phyloP scores from a whole-genome alignment of 2,888 invertebrate species.

The Notodonta dromedarius region DNA sequence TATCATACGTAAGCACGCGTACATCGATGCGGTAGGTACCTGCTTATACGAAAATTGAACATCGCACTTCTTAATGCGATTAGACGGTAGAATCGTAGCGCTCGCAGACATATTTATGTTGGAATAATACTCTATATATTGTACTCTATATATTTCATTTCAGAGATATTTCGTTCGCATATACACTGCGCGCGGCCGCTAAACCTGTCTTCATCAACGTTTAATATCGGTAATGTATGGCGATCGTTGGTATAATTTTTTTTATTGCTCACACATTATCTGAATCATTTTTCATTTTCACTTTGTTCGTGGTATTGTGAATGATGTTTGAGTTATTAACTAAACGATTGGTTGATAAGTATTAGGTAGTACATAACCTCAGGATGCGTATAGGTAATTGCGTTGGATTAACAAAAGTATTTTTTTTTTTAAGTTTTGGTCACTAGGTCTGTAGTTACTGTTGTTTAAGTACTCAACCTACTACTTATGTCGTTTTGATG shows the following conservation, averaged over 20 bases:
- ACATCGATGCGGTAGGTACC: neutral
- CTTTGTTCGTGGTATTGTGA: conserved; percentile 33
- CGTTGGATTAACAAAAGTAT: neutral
- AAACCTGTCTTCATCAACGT: conserved; percentile 57
- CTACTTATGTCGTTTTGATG: no score
- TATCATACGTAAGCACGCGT: conserved; percentile 10
- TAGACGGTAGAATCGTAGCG: conserved; percentile 59
- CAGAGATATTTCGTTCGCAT: conserved; percentile 54
- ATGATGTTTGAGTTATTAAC: conserved; percentile 9
- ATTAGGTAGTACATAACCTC: neutral
- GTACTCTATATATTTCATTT: conserved; percentile 60
- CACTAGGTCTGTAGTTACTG: no score
- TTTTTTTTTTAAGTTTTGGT: no score
- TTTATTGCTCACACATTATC: conserved; percentile 45
- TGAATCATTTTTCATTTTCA: conserved; percentile 40
- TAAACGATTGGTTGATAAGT: conserved; percentile 5
- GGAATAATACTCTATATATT: conserved; percentile 60
- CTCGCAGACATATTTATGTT: conserved; percentile 59
- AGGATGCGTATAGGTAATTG: neutral
- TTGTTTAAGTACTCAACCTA: no score
- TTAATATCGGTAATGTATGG: conserved; percentile 61
- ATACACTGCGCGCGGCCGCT: conserved; percentile 45
- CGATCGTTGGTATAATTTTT: conserved; percentile 52
- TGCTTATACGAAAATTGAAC: conserved; percentile 46
- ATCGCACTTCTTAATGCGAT: conserved; percentile 54